phyloP scores from a whole-genome alignment of 1,140 invertebrate species.

The Bombus pascuorum region DNA sequence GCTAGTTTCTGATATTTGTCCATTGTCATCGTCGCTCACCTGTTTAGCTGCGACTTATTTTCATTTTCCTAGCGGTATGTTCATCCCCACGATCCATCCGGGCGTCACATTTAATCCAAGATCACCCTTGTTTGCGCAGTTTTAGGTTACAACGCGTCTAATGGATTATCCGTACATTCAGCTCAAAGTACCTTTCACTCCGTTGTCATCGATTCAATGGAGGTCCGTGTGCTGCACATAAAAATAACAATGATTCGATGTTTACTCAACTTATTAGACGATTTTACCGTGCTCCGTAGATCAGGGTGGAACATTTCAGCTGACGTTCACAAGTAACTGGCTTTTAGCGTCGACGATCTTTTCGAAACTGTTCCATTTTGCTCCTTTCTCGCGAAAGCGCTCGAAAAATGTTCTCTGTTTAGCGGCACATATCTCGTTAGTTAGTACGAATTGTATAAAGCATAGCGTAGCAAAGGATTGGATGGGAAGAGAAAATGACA shows the following conservation, averaged over 20 bases:
- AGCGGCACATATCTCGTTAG: no score
- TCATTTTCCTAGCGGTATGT: constrained; percentile 15
- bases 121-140: constrained; percentile 80
- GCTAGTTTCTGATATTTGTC: neutral
- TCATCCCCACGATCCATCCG: constrained; percentile 53
- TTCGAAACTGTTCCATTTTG: neutral
- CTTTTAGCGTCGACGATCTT: neutral
- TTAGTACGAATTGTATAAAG: fast-evolving
- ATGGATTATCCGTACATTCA: constrained; percentile 80
- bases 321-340: neutral
- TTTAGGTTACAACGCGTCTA: constrained; percentile 80
- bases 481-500: neutral
- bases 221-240: constrained; percentile 62
- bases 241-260: constrained; percentile 78
- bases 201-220: constrained; percentile 59
- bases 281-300: constrained; percentile 55
- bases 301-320: constrained; percentile 36
- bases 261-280: constrained; percentile 78
- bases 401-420: neutral
- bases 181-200: constrained; percentile 61
- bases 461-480: neutral
- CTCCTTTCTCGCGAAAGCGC: no score
- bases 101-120: constrained; percentile 78
- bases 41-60: constrained; percentile 54
- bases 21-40: constrained; percentile 55